Base-by-base conservation (phyloP, 2,113 vertebrate genomes). In the Pachyramphus minor region DNA sequence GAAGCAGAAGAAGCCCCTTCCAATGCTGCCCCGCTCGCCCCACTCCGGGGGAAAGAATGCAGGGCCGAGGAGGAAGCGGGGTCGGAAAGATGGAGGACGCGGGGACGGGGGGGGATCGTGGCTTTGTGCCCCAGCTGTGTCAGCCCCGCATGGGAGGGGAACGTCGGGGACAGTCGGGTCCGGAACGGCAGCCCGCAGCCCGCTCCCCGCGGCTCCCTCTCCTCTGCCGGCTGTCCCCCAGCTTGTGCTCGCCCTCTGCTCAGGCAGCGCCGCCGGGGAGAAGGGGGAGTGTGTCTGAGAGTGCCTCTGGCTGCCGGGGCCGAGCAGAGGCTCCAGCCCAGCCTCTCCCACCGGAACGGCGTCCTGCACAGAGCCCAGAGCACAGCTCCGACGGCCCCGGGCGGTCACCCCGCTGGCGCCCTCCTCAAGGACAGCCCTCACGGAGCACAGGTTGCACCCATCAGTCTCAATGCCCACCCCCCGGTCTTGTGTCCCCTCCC, bases 171-270 rank as follows among this genome's bases (percentile, higher is more conserved):
- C 22, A 39, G 45, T 8, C 4, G 39, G 5, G 7, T 12, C 60
- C 22, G 5, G 39, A 25, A 14, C 19, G 20, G n/a, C 22, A 6
- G 24, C 24, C 22, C 7, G 12, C 28, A 16, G 19, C 35, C 27
- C 60, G 19, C 53, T 49, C 23, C 31, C 23, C 35, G 5, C 14
- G 2, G 53, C 33, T 52, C 23, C 33, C 28, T 6, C 21, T 5
- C 5, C 11, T 42, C 49, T 4, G 14, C 56, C 33, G 37, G 28
- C 0, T 7, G 50, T 28, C 2, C 24, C 37, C n/a, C 42, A 0
- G 7, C 25, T 31, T 33, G 25, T 42, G 21, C 31, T 30, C 13
- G 64, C 52, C 41, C 52, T 39, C 35, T 31, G 41, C 24, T 77
- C 59, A 7, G 14, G 25, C 67, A 53, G 53, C 9, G 6, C 45